These are phyloP conservation scores for Diabrotica virgifera DNA, from an alignment of 1,140 invertebrate species.

Conservation along the genomic window DNA sequence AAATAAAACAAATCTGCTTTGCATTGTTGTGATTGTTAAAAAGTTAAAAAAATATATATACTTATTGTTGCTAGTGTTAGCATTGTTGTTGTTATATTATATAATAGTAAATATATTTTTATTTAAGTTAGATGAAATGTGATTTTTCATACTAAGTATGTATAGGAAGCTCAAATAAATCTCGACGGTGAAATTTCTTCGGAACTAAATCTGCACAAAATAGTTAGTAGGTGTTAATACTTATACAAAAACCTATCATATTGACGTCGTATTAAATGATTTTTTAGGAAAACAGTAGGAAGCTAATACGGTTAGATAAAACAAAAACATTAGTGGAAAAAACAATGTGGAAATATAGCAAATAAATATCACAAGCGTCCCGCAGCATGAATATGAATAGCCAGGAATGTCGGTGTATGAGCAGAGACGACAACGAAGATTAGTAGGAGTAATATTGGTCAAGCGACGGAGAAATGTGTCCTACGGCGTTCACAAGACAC, in stretches of 20 bases:
- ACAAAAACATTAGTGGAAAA: too few relatives aligned
- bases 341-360: too few relatives aligned
- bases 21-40: slow-evolving; percentile 42
- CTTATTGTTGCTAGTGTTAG: slow-evolving; percentile 43
- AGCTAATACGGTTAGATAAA: too few relatives aligned
- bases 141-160: slow-evolving; percentile 34
- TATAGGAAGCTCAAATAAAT: slow-evolving; percentile 25
- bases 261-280: too few relatives aligned
- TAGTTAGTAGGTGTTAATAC: slow-evolving; percentile 22
- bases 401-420: too few relatives aligned
- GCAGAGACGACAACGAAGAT: too few relatives aligned
- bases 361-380: too few relatives aligned
- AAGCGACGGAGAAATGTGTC: too few relatives aligned
- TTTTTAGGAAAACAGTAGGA: too few relatives aligned
- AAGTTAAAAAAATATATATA: slow-evolving; percentile 37
- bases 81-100: slow-evolving; percentile 44
- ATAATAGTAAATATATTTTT: slow-evolving; percentile 40
- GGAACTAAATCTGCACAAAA: slow-evolving; percentile 28
- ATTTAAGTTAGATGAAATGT: slow-evolving; percentile 30
- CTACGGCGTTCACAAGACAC: too few relatives aligned
- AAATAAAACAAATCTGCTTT: slow-evolving; percentile 32
- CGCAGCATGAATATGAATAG: too few relatives aligned
- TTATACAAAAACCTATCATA: background rate
- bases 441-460: too few relatives aligned
- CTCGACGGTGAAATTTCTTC: slow-evolving; percentile 20